phyloP scores from a whole-genome alignment of 2,113 vertebrate genomes.

The Semicossyphus pulcher region DNA sequence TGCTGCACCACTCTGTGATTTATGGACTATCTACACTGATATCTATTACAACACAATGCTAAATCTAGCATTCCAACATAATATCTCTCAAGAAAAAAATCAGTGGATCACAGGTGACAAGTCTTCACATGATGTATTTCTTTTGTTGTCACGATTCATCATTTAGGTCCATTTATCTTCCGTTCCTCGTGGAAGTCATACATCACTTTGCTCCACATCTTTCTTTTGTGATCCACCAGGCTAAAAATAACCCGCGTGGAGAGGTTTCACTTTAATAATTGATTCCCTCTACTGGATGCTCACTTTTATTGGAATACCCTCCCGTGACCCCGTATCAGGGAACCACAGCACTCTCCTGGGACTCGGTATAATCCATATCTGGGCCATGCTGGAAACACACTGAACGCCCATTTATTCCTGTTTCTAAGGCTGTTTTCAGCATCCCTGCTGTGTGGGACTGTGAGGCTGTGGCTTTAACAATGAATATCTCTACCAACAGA shows the following conservation, averaged over 20 bases:
- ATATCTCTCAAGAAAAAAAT: background rate
- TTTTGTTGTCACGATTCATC: background rate
- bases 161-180: conserved; percentile 1
- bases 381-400: conserved; percentile 14
- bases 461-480: background rate
- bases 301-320: conserved; percentile 62
- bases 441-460: background rate
- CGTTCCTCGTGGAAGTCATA: background rate
- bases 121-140: background rate
- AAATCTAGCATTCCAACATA: background rate
- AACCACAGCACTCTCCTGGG: conserved; percentile 36
- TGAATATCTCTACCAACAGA: too few relatives aligned
- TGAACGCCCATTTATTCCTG: conserved; percentile 2
- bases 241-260: conserved; percentile 59
- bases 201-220: conserved; percentile 46
- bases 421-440: background rate
- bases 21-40: background rate
- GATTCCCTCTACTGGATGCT: conserved; percentile 47
- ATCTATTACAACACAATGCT: background rate
- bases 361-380: conserved; percentile 33
- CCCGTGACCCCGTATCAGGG: conserved; percentile 43
- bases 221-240: conserved; percentile 31
- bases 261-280: conserved; percentile 60
- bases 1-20: background rate
- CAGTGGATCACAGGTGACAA: background rate